Base-by-base conservation (phyloP, 2,888 invertebrate species). In the Tetranychus piercei region DNA sequence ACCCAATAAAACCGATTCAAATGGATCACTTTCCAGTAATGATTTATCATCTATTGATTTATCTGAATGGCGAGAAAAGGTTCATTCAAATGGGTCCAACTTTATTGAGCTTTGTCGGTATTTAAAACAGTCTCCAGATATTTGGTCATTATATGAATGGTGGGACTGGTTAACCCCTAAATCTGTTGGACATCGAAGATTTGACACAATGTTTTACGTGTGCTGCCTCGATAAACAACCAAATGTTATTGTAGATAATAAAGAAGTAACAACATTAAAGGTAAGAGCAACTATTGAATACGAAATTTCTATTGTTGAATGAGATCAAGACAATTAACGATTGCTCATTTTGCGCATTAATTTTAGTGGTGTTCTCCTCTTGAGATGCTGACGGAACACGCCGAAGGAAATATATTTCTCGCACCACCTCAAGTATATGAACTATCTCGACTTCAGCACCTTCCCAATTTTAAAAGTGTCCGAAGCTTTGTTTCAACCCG, bases 381-480 rank as follows among this genome's bases (percentile, higher is more conserved):
- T 5, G 84, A 86, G 75, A 82, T 85, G 74, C 79, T 88, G 74
- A 79, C 82, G 43, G 81, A 81, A 72, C 83, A 83, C 78, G 78
- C 78, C 22, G 81, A 81, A 15, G 81, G 82, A 44, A 81, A 84
- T 76, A 79, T 86, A 44, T 80, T 82, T 74, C 80, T 92, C 18
- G 87, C 88, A 71, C 88, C 89, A 3, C 92, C 92, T 1, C 92
- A 92, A 82, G 82, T 86, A 73, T 91, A 91, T 81, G 92, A 92
- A 83, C 81, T 91, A 1, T 84, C 85, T n/a, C 85, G 88, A 74
- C 82, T 90, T 44, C 81, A 85, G 0, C 85, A 86, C 76, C 85
- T 88, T 78, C 79, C 81, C 8, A 84, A 86, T 71, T 81, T 88
- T 72, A 85, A 87, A 6, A 80, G 86, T 74, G 82, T 91, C 34